A percentile compares a stretch with the other conserved stretches of the same genome.
These are phyloP conservation scores for Lemur catta DNA, from an alignment of 2,797 vertebrate genomes.

Conservation along the genomic window DNA sequence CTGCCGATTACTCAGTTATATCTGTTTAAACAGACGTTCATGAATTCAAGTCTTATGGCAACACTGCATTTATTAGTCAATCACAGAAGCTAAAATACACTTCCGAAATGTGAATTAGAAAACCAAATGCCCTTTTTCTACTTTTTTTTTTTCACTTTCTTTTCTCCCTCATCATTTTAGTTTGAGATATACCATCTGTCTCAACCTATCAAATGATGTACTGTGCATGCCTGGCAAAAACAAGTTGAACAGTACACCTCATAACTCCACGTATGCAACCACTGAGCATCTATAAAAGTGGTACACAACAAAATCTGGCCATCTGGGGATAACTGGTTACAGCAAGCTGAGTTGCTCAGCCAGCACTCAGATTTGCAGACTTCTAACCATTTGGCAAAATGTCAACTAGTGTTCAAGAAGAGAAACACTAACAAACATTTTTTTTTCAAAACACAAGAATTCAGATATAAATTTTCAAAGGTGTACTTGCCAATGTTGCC, in stretches of 20 bases:
- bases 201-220: slow-evolving; percentile 75
- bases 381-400: slow-evolving; percentile 66
- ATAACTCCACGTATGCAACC: slow-evolving; percentile 69
- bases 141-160: slow-evolving; percentile 48
- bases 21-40: slow-evolving; percentile 85
- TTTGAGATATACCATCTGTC: slow-evolving; percentile 72
- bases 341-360: slow-evolving; percentile 64
- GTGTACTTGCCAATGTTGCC: slow-evolving; percentile 14
- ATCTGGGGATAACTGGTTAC: slow-evolving; percentile 77
- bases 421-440: slow-evolving; percentile 51
- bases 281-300: slow-evolving; percentile 61
- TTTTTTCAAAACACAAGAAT: slow-evolving; percentile 33
- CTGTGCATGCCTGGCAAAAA: slow-evolving; percentile 79
- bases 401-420: slow-evolving; percentile 37
- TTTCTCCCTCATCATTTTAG: slow-evolving; percentile 57
- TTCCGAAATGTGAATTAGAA: slow-evolving; percentile 72
- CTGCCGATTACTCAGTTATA: slow-evolving; percentile 85
- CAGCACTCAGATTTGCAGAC: slow-evolving; percentile 61
- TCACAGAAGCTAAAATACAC: slow-evolving; percentile 78
- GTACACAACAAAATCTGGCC: slow-evolving; percentile 70
- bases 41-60: slow-evolving; percentile 82
- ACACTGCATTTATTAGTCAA: slow-evolving; percentile 83
- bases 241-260: slow-evolving; percentile 77
- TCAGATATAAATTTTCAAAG: slow-evolving; percentile 54
- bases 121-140: slow-evolving; percentile 71